Percentiles rank a stretch among this genome's conserved stretches.
Evolutionary conservation across 1,140 invertebrate species (phyloP).

Genomic region (Chymomyza costata): DNA sequence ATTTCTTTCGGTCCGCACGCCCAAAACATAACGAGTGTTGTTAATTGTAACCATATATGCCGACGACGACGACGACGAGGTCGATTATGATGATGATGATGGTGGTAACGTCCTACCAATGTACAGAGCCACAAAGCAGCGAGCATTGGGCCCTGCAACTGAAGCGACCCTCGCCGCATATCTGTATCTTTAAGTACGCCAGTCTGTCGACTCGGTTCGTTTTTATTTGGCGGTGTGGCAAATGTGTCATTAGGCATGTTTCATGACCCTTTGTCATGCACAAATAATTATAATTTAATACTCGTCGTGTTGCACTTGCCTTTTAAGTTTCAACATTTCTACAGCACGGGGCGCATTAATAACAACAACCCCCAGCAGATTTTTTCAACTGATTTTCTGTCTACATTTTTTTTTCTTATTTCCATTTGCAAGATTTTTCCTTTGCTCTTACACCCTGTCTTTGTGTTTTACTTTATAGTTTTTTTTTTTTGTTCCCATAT

Average conservation of each 20-base stretch:
- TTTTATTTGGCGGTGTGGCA: constrained; percentile 65
- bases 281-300: constrained; percentile 74
- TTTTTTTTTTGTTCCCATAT: constrained; percentile 58
- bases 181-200: constrained; percentile 2
- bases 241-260: constrained; percentile 73
- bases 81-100: constrained; percentile 23
- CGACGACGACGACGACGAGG: too few relatives aligned
- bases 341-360: background rate
- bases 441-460: background rate
- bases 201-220: constrained; percentile 12
- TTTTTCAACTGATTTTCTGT: constrained; percentile 13
- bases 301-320: too few relatives aligned
- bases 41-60: constrained; percentile 58
- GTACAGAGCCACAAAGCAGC: constrained; percentile 10
- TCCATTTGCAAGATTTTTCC: constrained; percentile 20
- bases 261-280: constrained; percentile 73
- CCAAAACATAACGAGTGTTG: constrained; percentile 62
- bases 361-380: constrained; percentile 31
- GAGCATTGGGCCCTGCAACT: constrained; percentile 17
- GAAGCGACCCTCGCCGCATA: constrained; percentile 10
- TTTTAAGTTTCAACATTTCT: constrained; percentile 29
- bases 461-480: constrained; percentile 8
- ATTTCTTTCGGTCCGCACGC: constrained; percentile 58
- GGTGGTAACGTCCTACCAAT: constrained; percentile 2
- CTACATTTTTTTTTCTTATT: constrained; percentile 1